Percentiles rank a stretch among this genome's conserved stretches.
These are phyloP conservation scores for Drymodes brunneopygia DNA, from an alignment of 2,113 vertebrate genomes.

Conservation along the genomic window DNA sequence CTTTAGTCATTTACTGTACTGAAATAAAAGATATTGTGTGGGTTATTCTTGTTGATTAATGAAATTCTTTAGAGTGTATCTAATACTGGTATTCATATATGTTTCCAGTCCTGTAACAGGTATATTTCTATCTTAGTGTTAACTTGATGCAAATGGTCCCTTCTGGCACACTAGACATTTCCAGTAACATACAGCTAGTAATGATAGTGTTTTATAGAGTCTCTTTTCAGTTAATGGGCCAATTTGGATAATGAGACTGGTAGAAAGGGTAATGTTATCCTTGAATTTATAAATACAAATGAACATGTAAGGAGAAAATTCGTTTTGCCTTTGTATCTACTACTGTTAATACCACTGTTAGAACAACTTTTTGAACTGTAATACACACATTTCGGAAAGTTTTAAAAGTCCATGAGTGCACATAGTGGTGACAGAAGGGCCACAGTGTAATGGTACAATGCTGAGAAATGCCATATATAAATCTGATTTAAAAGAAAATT, in stretches of 20 bases:
- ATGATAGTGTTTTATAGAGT: not conserved
- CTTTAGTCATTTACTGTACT: not conserved
- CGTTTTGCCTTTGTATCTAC: not conserved
- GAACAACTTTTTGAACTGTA: not conserved
- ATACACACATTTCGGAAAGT: not conserved
- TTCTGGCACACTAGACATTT: not conserved
- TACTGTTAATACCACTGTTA: not conserved
- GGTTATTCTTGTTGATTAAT: not conserved
- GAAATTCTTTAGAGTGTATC: not conserved
- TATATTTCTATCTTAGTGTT: not conserved
- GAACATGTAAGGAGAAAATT: not conserved
- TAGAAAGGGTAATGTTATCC: not conserved
- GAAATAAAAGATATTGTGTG: not conserved
- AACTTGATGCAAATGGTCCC: not conserved
- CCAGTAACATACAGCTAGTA: not conserved
- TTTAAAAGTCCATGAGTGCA: not conserved
- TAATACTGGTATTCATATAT: not conserved
- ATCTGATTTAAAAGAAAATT: not conserved
- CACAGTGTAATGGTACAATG: accelerated
- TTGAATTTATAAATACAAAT: not conserved
- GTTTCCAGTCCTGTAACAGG: not conserved
- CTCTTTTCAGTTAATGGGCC: not conserved
- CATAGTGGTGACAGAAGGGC: not conserved
- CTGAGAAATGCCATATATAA: not conserved
- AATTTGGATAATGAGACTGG: not conserved